These are phyloP conservation scores for Cylloceria caligata DNA, from an alignment of 2,888 invertebrate species.

Conservation along the genomic window DNA sequence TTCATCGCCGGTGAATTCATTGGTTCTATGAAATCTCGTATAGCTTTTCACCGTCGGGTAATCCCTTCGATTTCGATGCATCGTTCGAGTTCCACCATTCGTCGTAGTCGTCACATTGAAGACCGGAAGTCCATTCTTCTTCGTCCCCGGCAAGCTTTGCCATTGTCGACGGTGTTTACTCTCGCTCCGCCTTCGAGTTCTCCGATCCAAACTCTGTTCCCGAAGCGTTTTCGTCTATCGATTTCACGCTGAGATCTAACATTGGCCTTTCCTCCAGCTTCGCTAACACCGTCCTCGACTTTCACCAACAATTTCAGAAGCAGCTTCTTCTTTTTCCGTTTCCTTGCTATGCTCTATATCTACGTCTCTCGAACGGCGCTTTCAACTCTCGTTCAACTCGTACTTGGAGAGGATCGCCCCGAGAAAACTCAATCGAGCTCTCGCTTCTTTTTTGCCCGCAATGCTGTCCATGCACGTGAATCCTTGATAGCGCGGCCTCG, in stretches of 20 bases:
- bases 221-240: conserved; percentile 58
- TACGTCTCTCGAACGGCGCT: conserved; percentile 45
- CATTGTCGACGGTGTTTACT: conserved; percentile 62
- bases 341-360: not conserved
- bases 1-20: conserved; percentile 22
- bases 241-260: conserved; percentile 46
- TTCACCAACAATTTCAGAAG: conserved; percentile 44
- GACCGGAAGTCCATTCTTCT: conserved; percentile 58
- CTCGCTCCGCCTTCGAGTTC: conserved; percentile 28
- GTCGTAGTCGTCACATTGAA: conserved; percentile 40
- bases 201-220: conserved; percentile 46
- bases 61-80: conserved; percentile 36
- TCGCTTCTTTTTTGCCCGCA: conserved; percentile 27
- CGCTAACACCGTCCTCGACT: not conserved
- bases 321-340: conserved; percentile 10
- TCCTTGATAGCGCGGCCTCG: conserved; percentile 64
- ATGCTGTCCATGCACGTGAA: conserved; percentile 40
- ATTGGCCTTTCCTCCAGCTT: conserved; percentile 13
- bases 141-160: conserved; percentile 34
- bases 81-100: conserved; percentile 22
- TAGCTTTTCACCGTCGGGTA: conserved; percentile 17
- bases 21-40: conserved; percentile 19
- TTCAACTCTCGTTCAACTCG: conserved; percentile 63
- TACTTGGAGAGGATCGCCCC: conserved; percentile 49
- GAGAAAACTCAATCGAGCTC: conserved; percentile 53